Evolutionary conservation across 2,113 vertebrate genomes (phyloP).

Genomic region (Ariopsis seemanni): DNA sequence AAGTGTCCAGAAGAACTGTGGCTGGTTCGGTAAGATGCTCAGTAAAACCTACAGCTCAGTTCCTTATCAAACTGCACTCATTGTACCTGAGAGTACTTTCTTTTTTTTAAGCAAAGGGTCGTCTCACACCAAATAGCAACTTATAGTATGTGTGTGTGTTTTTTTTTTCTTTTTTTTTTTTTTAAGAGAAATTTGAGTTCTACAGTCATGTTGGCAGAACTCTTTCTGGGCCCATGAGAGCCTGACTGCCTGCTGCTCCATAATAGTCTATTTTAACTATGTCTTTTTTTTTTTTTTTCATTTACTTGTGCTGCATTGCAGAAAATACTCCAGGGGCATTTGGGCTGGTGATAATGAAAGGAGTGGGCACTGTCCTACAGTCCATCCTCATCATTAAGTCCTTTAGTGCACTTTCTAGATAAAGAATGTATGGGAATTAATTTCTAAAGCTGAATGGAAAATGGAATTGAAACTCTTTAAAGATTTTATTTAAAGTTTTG

Average conservation of each 20-base stretch:
- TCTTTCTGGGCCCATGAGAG: neutral
- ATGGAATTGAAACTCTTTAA: neutral
- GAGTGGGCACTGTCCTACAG: neutral
- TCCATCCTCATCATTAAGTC: neutral
- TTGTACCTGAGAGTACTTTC: too few species aligned
- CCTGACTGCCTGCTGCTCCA: neutral
- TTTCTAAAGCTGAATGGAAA: neutral
- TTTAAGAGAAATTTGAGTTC: conserved; percentile 9
- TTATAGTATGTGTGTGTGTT: neutral
- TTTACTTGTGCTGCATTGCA: neutral
- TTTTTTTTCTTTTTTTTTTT: neutral
- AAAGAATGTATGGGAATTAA: neutral
- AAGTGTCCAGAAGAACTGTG: too few species aligned
- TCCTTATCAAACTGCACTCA: too few species aligned
- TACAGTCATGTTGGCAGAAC: neutral
- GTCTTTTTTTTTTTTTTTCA: neutral
- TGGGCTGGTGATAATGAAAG: neutral
- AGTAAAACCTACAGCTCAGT: too few species aligned
- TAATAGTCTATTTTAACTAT: conserved; percentile 9
- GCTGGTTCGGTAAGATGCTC: too few species aligned
- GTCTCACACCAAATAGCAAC: too few species aligned
- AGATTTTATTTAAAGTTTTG: neutral
- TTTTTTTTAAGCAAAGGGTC: too few species aligned
- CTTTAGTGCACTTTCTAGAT: neutral
- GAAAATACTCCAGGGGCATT: neutral